Conservation (phyloP, 2,797 vertebrate species). For the Pantherophis vulpinus region DNA sequence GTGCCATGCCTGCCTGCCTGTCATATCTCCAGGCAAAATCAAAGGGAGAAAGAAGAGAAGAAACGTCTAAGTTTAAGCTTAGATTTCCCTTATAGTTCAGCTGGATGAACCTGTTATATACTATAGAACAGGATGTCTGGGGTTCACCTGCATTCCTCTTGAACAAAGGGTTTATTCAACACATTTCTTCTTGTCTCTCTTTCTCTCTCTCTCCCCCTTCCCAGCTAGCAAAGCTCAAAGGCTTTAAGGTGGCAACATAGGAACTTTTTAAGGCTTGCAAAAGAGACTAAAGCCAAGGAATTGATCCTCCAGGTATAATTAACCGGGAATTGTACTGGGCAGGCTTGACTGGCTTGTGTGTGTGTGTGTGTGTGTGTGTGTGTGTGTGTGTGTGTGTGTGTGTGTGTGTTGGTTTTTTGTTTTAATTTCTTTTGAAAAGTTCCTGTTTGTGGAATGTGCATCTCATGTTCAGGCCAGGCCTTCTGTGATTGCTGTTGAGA, state of each 20-base stretch:
- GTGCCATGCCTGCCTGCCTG: background rate
- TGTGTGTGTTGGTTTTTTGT: background rate
- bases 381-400: background rate
- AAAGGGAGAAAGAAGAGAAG: background rate
- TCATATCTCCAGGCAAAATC: background rate
- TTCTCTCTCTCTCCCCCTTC: background rate
- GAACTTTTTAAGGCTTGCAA: background rate
- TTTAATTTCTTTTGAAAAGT: background rate
- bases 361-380: background rate
- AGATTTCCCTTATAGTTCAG: conserved; percentile 13
- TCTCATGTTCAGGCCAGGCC: background rate
- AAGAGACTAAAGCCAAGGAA: background rate
- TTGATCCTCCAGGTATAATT: conserved; percentile 23
- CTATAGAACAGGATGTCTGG: conserved; percentile 21
- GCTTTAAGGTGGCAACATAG: conserved; percentile 19
- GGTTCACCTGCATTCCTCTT: conserved; percentile 18
- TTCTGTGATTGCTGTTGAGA: background rate
- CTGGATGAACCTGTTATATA: conserved; percentile 20
- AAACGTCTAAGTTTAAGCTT: background rate
- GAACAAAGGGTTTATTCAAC: conserved; percentile 28
- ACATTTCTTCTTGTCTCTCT: background rate
- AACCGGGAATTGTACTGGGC: background rate
- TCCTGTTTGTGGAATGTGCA: background rate
- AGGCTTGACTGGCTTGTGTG: conserved; percentile 15
- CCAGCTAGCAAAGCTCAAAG: background rate